Evolutionary conservation across 2,797 vertebrate species (phyloP), one percentile per base, ranked within the genome.

Genomic region (Poliocrania exsul): DNA sequence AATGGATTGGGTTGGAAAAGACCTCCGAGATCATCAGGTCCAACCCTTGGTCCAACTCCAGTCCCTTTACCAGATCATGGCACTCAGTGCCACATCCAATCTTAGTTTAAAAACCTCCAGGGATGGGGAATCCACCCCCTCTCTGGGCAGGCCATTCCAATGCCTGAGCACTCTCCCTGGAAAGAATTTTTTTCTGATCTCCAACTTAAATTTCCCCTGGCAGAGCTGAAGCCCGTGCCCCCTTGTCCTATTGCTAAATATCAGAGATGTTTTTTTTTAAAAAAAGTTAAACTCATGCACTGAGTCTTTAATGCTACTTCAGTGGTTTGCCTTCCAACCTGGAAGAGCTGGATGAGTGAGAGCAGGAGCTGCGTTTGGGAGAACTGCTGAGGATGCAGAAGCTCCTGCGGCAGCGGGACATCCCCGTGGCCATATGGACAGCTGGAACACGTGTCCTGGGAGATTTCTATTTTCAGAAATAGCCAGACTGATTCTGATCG

Each of bases 361-460:
- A 67, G 8, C 16, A 53, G n/a, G n/a, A 62, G 62, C 2, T 1
- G 15, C 2, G 12, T 8, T 26, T 13, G 82, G 73, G 83, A 58
- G 53, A 72, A 60, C 4, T 0, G 1, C 31, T 26, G 60, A 38
- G 51, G 56, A 40, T 84, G 54, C 13, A 33, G 57, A 73, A 73
- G 24, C 51, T 69, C 24, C 4, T 14, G 4, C 0, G 2, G 42
- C 50, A 75, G 79, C 9, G 1, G 51, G 24, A 51, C 33, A 33
- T 31, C 60, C 80, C 70, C 28, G 23, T 20, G 38, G 49, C 46
- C 79, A 70, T 8, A 77, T 16, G 67, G 40, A 37, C 1, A 4
- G 58, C 29, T 29, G 31, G 9, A 47, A 57, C 49, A 17, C 4
- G 9, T n/a, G 42, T 53, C 40, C 71, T 46, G 53, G 21, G 19